phyloP scores from a whole-genome alignment of 2,888 invertebrate genomes.

The Lacanobia oleracea region DNA sequence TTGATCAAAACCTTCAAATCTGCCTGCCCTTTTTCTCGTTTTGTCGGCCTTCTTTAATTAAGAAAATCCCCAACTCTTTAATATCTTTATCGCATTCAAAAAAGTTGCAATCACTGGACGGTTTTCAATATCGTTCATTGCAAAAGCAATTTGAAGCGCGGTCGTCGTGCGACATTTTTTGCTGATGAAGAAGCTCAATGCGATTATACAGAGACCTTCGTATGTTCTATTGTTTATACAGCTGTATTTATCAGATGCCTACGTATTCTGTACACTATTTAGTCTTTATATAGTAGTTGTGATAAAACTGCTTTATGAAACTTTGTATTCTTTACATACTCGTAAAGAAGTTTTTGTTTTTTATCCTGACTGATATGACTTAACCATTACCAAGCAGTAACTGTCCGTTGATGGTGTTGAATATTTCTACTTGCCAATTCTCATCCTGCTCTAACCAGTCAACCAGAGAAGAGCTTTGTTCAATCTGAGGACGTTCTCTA shows the following conservation, averaged over 20 bases:
- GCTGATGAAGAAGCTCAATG: constrained; percentile 46
- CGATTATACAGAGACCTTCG: constrained; percentile 48
- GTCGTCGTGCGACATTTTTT: constrained; percentile 49
- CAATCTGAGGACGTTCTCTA: neutral
- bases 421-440: neutral
- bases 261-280: constrained; percentile 34
- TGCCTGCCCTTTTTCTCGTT: too few species aligned
- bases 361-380: neutral
- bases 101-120: neutral
- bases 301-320: constrained; percentile 10
- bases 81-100: neutral
- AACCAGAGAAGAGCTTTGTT: neutral
- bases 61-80: neutral
- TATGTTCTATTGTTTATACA: constrained; percentile 62
- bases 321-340: neutral
- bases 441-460: neutral
- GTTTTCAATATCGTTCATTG: constrained; percentile 52
- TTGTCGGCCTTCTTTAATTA: neutral
- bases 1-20: too few species aligned
- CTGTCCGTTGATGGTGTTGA: too few species aligned
- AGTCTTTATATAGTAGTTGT: constrained; percentile 3
- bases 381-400: too few species aligned
- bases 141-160: constrained; percentile 52
- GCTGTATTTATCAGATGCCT: constrained; percentile 61
- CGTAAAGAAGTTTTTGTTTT: neutral